phyloP scores from a whole-genome alignment of 2,888 invertebrate species.

The Agonopterix alstromeriana region DNA sequence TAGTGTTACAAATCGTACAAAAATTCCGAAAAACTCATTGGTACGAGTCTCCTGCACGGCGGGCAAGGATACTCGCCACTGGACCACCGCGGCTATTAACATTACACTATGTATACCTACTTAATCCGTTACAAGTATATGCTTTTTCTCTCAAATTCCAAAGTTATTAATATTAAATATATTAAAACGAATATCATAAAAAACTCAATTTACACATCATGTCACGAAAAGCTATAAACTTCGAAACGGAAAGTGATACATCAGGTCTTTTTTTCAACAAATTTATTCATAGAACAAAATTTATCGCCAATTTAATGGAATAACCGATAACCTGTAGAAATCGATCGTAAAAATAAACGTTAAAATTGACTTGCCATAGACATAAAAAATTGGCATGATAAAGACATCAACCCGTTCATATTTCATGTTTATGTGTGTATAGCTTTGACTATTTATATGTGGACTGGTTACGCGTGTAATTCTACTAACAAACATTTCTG shows the following conservation, averaged over 20 bases:
- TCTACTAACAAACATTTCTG: too few relatives aligned
- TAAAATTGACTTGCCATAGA: not conserved
- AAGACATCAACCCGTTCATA: not conserved
- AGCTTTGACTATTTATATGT: too few relatives aligned
- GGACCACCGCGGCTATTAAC: too few relatives aligned
- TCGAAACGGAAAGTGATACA: not conserved
- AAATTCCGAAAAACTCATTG: too few relatives aligned
- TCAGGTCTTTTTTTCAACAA: not conserved
- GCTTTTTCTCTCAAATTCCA: too few relatives aligned
- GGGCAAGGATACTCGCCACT: too few relatives aligned
- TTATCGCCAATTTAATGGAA: not conserved
- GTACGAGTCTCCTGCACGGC: too few relatives aligned
- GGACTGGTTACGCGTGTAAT: too few relatives aligned
- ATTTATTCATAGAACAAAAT: not conserved
- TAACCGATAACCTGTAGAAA: not conserved
- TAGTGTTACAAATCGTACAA: too few relatives aligned
- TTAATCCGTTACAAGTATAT: too few relatives aligned
- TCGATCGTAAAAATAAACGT: not conserved
- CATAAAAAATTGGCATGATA: not conserved
- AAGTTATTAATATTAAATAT: not conserved
- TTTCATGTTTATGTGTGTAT: too few relatives aligned
- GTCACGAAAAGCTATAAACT: not conserved
- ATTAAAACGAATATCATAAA: not conserved
- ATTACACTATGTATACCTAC: too few relatives aligned
- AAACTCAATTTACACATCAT: not conserved